Percentiles rank a stretch among this genome's conserved stretches.
These are phyloP conservation scores for Bovichtus variegatus DNA, from an alignment of 2,797 vertebrate species.

Conservation along the genomic window DNA sequence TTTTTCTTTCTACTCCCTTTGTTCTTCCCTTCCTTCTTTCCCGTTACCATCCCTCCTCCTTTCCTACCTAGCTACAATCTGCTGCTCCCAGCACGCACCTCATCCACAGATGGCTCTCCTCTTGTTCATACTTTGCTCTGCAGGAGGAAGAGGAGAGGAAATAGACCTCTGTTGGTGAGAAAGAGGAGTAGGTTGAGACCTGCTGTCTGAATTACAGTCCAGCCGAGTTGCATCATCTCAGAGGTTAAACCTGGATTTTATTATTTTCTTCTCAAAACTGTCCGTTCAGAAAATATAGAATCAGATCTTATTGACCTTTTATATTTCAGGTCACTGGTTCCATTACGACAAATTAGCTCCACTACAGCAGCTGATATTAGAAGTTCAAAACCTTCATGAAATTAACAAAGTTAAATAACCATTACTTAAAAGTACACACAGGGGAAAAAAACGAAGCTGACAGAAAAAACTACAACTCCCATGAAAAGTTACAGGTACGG, in stretches of 20 bases:
- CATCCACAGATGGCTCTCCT: conserved; percentile 60
- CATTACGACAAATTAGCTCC: too few species aligned
- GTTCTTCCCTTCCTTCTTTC: too few species aligned
- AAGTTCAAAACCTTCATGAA: too few species aligned
- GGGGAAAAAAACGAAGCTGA: too few species aligned
- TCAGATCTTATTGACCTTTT: too few species aligned
- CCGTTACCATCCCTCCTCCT: background rate
- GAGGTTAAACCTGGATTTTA: background rate
- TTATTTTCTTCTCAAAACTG: background rate
- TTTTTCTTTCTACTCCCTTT: background rate
- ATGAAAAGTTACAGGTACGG: too few species aligned
- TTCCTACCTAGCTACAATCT: conserved; percentile 36
- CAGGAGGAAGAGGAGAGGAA: conserved; percentile 62
- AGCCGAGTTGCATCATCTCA: background rate
- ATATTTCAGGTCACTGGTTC: too few species aligned
- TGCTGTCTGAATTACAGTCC: conserved; percentile 44
- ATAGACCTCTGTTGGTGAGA: conserved; percentile 58
- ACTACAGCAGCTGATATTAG: too few species aligned
- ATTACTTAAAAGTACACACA: too few species aligned
- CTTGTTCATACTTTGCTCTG: conserved; percentile 29
- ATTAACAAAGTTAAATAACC: too few species aligned
- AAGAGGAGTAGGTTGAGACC: conserved; percentile 51
- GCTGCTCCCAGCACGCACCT: conserved; percentile 60
- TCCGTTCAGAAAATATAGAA: too few species aligned
- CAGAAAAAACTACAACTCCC: too few species aligned